A percentile compares a stretch with the other conserved stretches of the same genome.
Conservation (phyloP, 1,140 invertebrate genomes). For the Heliconius nattereri region DNA sequence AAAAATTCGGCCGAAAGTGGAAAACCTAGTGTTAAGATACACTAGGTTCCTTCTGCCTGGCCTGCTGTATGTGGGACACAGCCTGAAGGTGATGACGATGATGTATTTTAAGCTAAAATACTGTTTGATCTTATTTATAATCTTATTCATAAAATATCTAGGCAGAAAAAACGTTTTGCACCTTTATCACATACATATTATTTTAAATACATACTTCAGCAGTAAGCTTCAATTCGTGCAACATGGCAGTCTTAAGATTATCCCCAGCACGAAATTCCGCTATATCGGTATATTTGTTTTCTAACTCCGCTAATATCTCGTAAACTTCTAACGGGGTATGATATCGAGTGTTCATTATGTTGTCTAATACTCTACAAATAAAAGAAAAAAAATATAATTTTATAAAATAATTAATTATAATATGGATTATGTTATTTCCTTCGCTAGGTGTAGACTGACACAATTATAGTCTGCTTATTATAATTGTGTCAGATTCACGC, state of each 20-base stretch:
- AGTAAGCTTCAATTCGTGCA: constrained; percentile 85
- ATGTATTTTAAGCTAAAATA: too few relatives aligned
- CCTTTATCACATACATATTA: not conserved
- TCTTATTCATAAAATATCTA: too few relatives aligned
- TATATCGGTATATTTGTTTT: constrained; percentile 83
- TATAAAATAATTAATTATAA: not conserved
- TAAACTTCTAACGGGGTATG: constrained; percentile 85
- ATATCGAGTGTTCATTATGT: constrained; percentile 83
- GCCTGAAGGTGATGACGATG: too few relatives aligned
- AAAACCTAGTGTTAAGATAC: too few relatives aligned
- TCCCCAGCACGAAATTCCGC: constrained; percentile 85
- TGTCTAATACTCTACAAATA: constrained; percentile 78
- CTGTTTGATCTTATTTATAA: too few relatives aligned
- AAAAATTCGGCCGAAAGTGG: too few relatives aligned
- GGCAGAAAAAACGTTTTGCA: not conserved
- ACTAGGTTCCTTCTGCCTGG: too few relatives aligned
- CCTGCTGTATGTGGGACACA: too few relatives aligned
- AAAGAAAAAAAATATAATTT: not conserved
- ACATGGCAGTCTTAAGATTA: constrained; percentile 82
- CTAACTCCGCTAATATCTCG: constrained; percentile 83
- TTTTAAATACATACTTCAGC: constrained; percentile 26
- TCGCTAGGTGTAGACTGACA: too few relatives aligned
- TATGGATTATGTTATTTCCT: too few relatives aligned
- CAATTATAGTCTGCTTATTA: not conserved
- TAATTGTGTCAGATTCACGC: not conserved